Evolutionary conservation across 2,888 invertebrate species (phyloP).

Genomic region (Caenorhabditis sp.): DNA sequence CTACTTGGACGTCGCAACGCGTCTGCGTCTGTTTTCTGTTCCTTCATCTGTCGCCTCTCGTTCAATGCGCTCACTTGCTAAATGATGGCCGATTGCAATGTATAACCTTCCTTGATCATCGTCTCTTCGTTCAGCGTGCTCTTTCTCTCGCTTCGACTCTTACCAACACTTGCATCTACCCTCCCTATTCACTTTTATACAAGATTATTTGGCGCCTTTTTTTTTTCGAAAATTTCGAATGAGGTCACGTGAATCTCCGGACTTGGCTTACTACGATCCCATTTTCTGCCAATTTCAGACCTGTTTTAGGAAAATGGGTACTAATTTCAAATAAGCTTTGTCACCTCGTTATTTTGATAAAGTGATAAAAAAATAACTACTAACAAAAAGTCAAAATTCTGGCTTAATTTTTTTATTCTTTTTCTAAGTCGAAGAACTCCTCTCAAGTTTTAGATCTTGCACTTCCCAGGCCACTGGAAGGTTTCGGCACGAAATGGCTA

Average conservation of each 20-base stretch:
- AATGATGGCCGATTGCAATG: conserved; percentile 69
- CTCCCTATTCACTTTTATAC: conserved; percentile 54
- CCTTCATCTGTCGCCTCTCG: conserved; percentile 23
- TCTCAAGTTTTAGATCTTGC: no score
- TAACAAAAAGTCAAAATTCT: no score
- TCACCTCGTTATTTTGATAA: no score
- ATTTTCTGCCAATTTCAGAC: no score
- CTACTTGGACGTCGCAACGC: conserved; percentile 52
- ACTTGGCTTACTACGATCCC: no score
- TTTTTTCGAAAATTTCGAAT: conserved; percentile 36
- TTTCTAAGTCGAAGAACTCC: no score
- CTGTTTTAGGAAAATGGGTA: no score
- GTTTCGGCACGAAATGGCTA: not conserved
- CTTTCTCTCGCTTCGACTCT: conserved; percentile 32
- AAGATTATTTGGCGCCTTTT: conserved; percentile 66
- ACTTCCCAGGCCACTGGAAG: no score
- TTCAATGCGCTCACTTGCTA: conserved; percentile 64
- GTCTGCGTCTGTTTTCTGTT: conserved; percentile 41
- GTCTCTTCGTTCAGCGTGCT: conserved; percentile 31
- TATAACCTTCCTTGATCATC: conserved; percentile 63
- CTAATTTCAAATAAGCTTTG: no score
- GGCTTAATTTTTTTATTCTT: no score
- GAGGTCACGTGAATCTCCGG: not conserved
- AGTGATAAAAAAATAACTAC: no score
- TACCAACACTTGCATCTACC: conserved; percentile 36